Base-by-base conservation (phyloP, 2,888 invertebrate species). In the Rotaria socialis region DNA sequence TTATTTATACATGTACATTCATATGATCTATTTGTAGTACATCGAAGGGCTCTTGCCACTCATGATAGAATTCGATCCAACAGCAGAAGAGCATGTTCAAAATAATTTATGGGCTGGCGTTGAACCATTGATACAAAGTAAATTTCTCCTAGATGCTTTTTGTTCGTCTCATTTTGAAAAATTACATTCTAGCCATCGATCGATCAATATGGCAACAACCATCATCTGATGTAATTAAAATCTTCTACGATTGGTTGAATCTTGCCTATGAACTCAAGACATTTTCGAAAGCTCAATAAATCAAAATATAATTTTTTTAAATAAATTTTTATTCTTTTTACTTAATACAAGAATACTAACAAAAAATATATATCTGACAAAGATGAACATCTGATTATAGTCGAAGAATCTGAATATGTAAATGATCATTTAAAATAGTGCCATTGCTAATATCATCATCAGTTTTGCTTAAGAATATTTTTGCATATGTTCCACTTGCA, bases 371-470 rank as follows among this genome's bases (percentile, higher is more conserved):
- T 67, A 67, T 67, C 67, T 67, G 67, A 67, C 67, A 35, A 35
- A 27, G 35, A 47, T 80, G 24, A 27, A 19, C n/a, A 80, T 22
- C 43, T 41, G 22, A 80, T 47, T 47, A 80, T 24, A 80, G 19
- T 47, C 80, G 80, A 43, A 80, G n/a, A 24, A 80, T 80, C n/a
- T 80, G 80, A 47, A 80, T 47, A 43, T 80, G 80, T 80, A 80
- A 80, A 80, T 80, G 80, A 47, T 80, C 80, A 80, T 80, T 80
- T n/a, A 47, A 47, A n/a, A n/a, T 35, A 41, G 16, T 67, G 35
- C 35, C 35, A 41, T 35, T 41, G 10, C 19, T 67, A 35, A 67
- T 41, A 67, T 67, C 35, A 67, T 67, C 67, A 41, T 35, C 14
- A 16, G 80, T 80, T 80, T 80, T 80, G 47, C 3, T 47, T 0